Evolutionary conservation across 37 sponge, comb jelly and placozoan genomes (phyloP), one percentile per base, ranked within the genome.

Genomic region (Haliclona indistincta): DNA sequence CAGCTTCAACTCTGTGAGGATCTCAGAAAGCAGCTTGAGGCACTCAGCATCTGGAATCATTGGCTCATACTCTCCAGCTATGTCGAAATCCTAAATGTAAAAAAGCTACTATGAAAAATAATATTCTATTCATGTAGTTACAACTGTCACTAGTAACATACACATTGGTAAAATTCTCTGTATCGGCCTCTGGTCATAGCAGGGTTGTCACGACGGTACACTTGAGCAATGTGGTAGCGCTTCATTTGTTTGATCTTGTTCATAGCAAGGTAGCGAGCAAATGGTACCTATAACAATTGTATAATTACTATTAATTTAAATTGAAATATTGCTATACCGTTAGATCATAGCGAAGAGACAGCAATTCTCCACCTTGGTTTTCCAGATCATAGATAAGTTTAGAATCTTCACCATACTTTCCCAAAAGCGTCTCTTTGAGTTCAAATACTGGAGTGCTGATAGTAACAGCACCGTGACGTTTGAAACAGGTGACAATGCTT

Each of bases 151-250:
- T 4, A 37, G 2, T 52, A 43, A 95, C 95, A 87, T 58, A 95
- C 95, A 90, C 97, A 96, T 83, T 99, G 99, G 55, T 96, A 99
- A 67, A 99, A 96, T 70, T 99, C 99, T 26, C 99, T 69, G 74
- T 93, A 99, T 44, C 99, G 68, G 13, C 99, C 99, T 51, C 66
- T 90, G 2, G 94, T 93, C 90, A 99, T 99, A 51, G 87, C 77
- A 0, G 96, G 96, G 41, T 99, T 88, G 79, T 99, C 99, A 19
- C 99, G 70, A 3, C 99, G 73, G 65, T 99, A 99, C 49, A 99
- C 99, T 11, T 84, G 79, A 32, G 95, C 99, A 68, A 99, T 99
- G 76, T 99, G 99, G 65, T 86, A 99, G 42, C 99, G 63, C 71
- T 96, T 96, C 39, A 96, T 99, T 68, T 85, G 86, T 76, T 93